A percentile compares a stretch with the other conserved stretches of the same genome.
These are phyloP conservation scores for Trichopoda pennipes DNA, from an alignment of 2,888 invertebrate genomes.

Conservation along the genomic window DNA sequence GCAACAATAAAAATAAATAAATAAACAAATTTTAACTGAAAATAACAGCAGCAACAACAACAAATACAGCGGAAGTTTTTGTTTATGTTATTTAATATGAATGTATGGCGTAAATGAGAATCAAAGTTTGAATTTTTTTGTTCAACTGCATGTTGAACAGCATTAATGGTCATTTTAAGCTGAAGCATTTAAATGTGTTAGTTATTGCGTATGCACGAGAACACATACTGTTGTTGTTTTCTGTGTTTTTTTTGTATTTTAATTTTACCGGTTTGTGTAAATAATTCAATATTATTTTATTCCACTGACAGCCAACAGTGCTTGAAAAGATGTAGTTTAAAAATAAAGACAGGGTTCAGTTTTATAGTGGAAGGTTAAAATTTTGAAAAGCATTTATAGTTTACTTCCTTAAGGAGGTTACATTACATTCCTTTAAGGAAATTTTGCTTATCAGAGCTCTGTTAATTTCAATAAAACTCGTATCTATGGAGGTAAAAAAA, in stretches of 20 bases:
- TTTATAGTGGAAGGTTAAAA: neutral
- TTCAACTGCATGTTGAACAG: slow-evolving; percentile 33
- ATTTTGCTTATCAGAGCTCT: no score
- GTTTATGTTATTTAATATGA: slow-evolving; percentile 41
- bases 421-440: no score
- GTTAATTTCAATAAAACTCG: no score
- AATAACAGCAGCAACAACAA: slow-evolving; percentile 50
- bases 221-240: neutral
- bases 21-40: slow-evolving; percentile 38
- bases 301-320: slow-evolving; percentile 25
- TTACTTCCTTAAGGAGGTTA: neutral
- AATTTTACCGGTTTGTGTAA: slow-evolving; percentile 13
- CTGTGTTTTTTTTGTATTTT: neutral
- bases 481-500: no score
- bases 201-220: neutral
- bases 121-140: slow-evolving; percentile 20
- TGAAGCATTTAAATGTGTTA: neutral
- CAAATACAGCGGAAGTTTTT: slow-evolving; percentile 61
- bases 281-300: slow-evolving; percentile 43
- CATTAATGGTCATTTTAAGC: slow-evolving; percentile 31
- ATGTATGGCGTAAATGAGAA: slow-evolving; percentile 18
- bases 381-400: neutral
- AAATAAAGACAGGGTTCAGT: slow-evolving; percentile 3
- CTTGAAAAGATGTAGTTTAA: neutral
- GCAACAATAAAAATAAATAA: neutral